Conservation (phyloP, 2,888 invertebrate genomes). For the Dascillus cervinus region DNA sequence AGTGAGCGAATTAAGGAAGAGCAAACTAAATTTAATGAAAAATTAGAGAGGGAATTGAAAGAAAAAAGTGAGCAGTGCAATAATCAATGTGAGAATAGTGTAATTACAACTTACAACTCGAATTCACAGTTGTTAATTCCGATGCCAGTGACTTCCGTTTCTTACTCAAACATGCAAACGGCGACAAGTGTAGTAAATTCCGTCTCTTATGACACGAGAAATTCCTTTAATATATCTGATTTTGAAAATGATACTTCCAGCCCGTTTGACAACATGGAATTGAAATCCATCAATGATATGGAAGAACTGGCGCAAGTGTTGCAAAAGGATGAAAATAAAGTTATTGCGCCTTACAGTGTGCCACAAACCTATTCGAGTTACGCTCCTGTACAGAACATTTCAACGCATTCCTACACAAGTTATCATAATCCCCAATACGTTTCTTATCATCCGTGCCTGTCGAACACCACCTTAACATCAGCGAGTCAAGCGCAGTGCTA, state of each 20-base stretch:
- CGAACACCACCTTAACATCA: slow-evolving; percentile 2
- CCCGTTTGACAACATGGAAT: slow-evolving; percentile 88
- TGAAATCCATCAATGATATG: slow-evolving; percentile 88
- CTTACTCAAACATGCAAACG: slow-evolving; percentile 39
- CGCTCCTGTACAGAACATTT: slow-evolving; percentile 12
- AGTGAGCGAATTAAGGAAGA: slow-evolving; percentile 52
- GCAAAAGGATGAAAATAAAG: slow-evolving; percentile 32
- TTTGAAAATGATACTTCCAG: slow-evolving; percentile 89
- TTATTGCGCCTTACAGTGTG: slow-evolving; percentile 12
- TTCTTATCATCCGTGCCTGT: slow-evolving; percentile 5
- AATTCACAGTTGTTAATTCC: slow-evolving; percentile 26
- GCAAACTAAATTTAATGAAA: slow-evolving; percentile 42
- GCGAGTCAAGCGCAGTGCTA: slow-evolving; percentile 10
- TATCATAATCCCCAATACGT: slow-evolving; percentile 9
- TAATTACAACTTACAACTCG: slow-evolving; percentile 7
- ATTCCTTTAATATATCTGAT: slow-evolving; percentile 56
- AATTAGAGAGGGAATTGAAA: slow-evolving; percentile 13
- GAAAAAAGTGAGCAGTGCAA: slow-evolving; percentile 14
- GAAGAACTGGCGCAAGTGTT: slow-evolving; percentile 80
- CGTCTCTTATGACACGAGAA: slow-evolving; percentile 23
- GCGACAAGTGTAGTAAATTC: slow-evolving; percentile 37
- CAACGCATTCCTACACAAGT: slow-evolving; percentile 18
- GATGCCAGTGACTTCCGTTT: slow-evolving; percentile 27
- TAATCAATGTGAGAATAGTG: slow-evolving; percentile 2
- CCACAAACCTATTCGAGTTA: slow-evolving; percentile 12